Base-by-base conservation (phyloP, 1,140 invertebrate genomes). In the Cryptotermes secundus region DNA sequence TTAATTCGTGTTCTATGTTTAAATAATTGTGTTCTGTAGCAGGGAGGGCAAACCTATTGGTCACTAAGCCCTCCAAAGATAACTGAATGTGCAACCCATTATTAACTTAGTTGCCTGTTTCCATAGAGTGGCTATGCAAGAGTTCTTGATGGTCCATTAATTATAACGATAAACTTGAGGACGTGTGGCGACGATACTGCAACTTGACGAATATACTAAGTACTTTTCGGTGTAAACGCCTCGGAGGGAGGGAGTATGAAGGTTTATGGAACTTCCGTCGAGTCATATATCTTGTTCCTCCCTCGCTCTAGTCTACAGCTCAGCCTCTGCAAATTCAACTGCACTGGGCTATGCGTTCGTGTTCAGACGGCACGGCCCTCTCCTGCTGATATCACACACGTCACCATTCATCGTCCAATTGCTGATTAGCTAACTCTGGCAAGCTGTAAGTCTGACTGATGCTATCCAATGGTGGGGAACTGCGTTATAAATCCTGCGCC, bases 191-290 rank as follows among this genome's bases (percentile, higher is more conserved):
- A 72, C 59, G 59, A 72, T 72, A 72, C 59, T 31, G 12, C 14
- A 72, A n/a, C 59, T 72, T 72, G 59, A 59, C 53, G 53, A 72
- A 72, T 31, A 31, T 72, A 31, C 59, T 72, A 72, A 72, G 59
- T 72, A 72, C 59, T 72, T 72, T 72, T 72, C 59, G 59, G 59
- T 72, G 59, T 72, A 72, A 72, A 72, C n/a, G 59, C 59, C 59
- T 72, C 31, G 26, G 14, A 31, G 59, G 59, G 59, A 9, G 59
- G 14, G 59, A 14, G 59, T n/a, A 12, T 31, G 59, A n/a, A 16
- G n/a, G 59, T 72, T 72, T 31, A 31, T 72, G 14, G 26, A 31
- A 72, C 59, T 72, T 72, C 59, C 26, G 59, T 72, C 6, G 26
- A 4, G 59, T 31, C 59, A 72, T 72, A 72, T 72, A 72, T 72